Evolutionary conservation across 2,113 vertebrate species (phyloP).

Genomic region (Halcyon senegalensis): DNA sequence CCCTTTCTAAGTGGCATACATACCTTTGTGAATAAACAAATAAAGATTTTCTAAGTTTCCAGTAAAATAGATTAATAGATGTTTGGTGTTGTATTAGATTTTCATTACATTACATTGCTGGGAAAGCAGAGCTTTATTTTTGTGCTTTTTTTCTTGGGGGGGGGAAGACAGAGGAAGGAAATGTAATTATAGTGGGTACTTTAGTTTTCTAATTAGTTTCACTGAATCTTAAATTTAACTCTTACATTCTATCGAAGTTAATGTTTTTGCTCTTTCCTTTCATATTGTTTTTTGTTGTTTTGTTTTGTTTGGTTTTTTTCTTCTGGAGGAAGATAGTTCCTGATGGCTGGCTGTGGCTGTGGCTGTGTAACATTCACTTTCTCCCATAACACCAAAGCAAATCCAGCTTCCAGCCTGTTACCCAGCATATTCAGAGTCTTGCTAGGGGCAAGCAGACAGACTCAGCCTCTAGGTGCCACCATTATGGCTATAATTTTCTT

Average conservation of each 20-base stretch:
- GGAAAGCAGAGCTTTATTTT: constrained; percentile 9
- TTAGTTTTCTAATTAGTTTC: constrained; percentile 16
- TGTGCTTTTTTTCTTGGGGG: not conserved
- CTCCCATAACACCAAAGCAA: not conserved
- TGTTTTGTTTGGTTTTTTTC: not conserved
- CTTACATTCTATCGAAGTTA: not conserved
- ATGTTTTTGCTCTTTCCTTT: constrained; percentile 6
- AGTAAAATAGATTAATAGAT: constrained; percentile 4
- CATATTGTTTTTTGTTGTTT: not conserved
- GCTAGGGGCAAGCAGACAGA: not conserved
- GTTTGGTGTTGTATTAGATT: not conserved
- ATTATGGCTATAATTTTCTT: not conserved
- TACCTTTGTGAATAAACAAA: not conserved
- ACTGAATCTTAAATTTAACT: constrained; percentile 25
- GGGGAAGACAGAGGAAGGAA: not conserved
- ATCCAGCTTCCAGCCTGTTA: not conserved
- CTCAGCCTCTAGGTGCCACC: not conserved
- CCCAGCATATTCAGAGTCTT: not conserved
- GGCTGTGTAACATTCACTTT: not conserved
- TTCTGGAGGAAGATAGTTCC: not conserved
- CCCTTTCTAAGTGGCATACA: not conserved
- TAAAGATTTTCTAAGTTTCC: not conserved
- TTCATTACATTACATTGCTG: not conserved
- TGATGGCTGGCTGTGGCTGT: not conserved
- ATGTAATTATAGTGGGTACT: not conserved